Evolutionary conservation across 2,888 invertebrate genomes (phyloP), one percentile per base, ranked within the genome.

Genomic region (Chironomus tentans): DNA sequence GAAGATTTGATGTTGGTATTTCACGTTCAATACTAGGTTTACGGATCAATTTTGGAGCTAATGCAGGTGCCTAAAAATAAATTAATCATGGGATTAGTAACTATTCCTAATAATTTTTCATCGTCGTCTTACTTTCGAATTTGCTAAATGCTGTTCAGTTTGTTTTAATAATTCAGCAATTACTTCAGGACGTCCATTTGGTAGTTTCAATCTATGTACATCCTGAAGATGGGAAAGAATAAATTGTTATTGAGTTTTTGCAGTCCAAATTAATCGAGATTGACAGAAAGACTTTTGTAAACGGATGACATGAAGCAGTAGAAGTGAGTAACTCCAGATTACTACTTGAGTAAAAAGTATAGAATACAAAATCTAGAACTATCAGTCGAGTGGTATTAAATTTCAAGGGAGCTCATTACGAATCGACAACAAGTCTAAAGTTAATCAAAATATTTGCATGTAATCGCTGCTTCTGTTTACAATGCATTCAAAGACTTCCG

Each of bases 21-120:
- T 94, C 94, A 70, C 94, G 88, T 84, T 95, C 95, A 78, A 95
- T 88, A 84, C 94, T 95, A 56, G 94, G 93, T 82, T 95, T 95
- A 73, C 95, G 88, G 78, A 91, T 93, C 70, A 95, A 86, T 83
- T 94, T 94, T 77, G 90, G 88, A 80, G 87, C 86, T 77, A 90
- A 84, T 73, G 88, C 87, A 78, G 86, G 86, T 78, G 90, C 47
- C 69, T 61, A 70, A 75, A 68, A 70, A 70, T n/a, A 18, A 47
- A 28, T 65, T 62, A 65, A 65, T 22, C 13, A 24, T 22, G 75
- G 68, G 70, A 24, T 77, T 74, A 21, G 0, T 28, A n/a, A 28
- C 12, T 28, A 12, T 6, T 61, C n/a, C n/a, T n/a, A n/a, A n/a
- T n/a, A n/a, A n/a, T n/a, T n/a, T n/a, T n/a, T n/a, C n/a, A n/a